Conservation (phyloP, 2,113 vertebrate genomes). For the Holacanthus passer region DNA sequence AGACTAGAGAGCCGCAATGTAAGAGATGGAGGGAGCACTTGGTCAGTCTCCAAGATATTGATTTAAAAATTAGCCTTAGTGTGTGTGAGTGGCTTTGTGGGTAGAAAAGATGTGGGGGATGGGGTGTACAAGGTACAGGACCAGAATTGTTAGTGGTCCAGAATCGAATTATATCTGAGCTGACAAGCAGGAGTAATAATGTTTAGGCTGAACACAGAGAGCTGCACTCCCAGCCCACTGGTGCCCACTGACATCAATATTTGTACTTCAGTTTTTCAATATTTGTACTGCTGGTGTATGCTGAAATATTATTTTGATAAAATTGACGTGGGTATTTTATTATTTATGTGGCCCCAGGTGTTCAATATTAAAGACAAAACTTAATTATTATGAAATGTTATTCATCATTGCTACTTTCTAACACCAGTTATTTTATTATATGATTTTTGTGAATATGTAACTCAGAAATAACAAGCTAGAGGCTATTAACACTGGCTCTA, state of each 20-base stretch:
- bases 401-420: too few relatives aligned
- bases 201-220: constrained; percentile 19
- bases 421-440: too few relatives aligned
- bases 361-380: neutral
- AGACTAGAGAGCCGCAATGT: constrained; percentile 47
- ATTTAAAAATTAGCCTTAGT: constrained; percentile 74
- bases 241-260: neutral
- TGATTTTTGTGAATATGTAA: too few relatives aligned
- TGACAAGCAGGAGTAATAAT: constrained; percentile 56
- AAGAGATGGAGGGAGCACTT: constrained; percentile 60
- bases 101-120: constrained; percentile 18
- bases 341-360: neutral
- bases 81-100: constrained; percentile 44
- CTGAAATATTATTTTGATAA: neutral
- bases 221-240: constrained; percentile 11
- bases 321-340: neutral
- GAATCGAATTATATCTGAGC: constrained; percentile 69
- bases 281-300: neutral
- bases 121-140: constrained; percentile 15
- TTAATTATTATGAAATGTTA: too few relatives aligned
- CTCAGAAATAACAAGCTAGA: too few relatives aligned
- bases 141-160: constrained; percentile 65
- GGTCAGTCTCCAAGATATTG: constrained; percentile 67
- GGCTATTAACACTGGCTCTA: too few relatives aligned
- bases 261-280: neutral